These are phyloP conservation scores for Volucella inanis DNA, from an alignment of 2,888 invertebrate genomes.

Conservation along the genomic window DNA sequence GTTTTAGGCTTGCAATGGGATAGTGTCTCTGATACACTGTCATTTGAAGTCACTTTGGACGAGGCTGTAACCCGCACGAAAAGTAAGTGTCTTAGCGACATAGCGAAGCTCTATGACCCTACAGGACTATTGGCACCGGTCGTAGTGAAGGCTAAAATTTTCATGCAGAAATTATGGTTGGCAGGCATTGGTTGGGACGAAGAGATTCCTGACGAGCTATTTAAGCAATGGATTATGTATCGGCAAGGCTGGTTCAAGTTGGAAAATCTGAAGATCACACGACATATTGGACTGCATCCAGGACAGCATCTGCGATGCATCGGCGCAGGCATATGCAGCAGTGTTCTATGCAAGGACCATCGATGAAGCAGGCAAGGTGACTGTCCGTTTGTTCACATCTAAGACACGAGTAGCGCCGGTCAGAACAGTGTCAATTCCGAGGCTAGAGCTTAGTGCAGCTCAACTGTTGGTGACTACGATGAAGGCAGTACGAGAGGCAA, in stretches of 20 bases:
- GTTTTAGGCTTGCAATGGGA: conserved; percentile 41
- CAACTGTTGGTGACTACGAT: conserved; percentile 36
- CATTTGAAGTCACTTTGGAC: conserved; percentile 23
- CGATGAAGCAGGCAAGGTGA: conserved; percentile 7
- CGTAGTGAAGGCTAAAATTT: conserved; percentile 31
- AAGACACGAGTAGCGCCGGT: conserved; percentile 19
- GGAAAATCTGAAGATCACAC: conserved; percentile 33
- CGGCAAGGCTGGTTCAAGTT: conserved; percentile 20
- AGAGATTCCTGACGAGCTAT: conserved; percentile 11
- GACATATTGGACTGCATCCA: conserved; percentile 36
- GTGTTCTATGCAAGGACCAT: conserved; percentile 20
- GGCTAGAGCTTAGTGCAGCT: conserved; percentile 34
- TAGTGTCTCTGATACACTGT: conserved; percentile 24
- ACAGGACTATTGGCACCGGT: conserved; percentile 38
- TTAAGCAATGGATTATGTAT: conserved; percentile 15
- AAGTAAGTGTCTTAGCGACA: conserved; percentile 33
- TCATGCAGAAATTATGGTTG: conserved; percentile 42
- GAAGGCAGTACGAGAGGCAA: conserved; percentile 31
- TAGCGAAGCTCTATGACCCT: conserved; percentile 34
- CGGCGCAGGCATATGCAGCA: too few relatives aligned
- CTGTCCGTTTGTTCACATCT: conserved; percentile 9
- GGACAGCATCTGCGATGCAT: conserved; percentile 20
- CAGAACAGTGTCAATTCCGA: conserved; percentile 15
- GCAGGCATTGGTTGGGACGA: conserved; percentile 44
- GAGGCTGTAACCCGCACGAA: conserved; percentile 11